These are phyloP conservation scores for Lacerta bilineata DNA, from an alignment of 2,797 vertebrate genomes.

Conservation along the genomic window DNA sequence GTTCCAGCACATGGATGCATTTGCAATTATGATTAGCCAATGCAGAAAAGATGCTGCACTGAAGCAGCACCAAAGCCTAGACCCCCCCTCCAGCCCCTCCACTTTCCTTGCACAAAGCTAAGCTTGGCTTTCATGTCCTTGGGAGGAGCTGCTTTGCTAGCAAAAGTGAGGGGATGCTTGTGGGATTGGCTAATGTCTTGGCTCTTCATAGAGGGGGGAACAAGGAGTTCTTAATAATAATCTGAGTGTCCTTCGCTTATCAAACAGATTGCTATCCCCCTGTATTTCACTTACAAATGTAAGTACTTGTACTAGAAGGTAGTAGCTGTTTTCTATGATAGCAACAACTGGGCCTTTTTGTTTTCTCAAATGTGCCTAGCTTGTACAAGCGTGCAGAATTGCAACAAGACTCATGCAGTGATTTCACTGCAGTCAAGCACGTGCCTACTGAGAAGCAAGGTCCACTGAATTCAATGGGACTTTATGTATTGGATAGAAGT, in stretches of 20 bases:
- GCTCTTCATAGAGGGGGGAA: slow-evolving; percentile 27
- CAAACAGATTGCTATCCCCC: background rate
- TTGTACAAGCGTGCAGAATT: background rate
- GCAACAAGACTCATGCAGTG: background rate
- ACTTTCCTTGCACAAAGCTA: background rate
- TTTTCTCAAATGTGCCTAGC: background rate
- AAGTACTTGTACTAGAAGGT: background rate
- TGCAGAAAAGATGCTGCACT: background rate
- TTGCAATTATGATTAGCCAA: background rate
- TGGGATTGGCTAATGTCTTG: slow-evolving; percentile 19
- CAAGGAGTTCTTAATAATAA: slow-evolving; percentile 36
- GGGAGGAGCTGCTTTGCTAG: background rate
- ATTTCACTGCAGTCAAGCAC: background rate
- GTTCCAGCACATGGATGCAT: rapidly evolving
- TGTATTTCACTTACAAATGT: background rate
- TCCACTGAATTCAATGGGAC: background rate
- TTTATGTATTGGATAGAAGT: background rate
- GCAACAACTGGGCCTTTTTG: background rate
- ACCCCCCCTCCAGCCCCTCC: background rate
- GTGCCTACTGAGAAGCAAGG: background rate
- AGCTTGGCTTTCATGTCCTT: background rate
- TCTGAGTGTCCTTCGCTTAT: background rate
- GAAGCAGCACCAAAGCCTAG: background rate
- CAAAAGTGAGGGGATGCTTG: slow-evolving; percentile 18
- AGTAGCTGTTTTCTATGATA: background rate